These are phyloP conservation scores for Phaonia tiefii DNA, from an alignment of 2,888 invertebrate species.

Conservation along the genomic window DNA sequence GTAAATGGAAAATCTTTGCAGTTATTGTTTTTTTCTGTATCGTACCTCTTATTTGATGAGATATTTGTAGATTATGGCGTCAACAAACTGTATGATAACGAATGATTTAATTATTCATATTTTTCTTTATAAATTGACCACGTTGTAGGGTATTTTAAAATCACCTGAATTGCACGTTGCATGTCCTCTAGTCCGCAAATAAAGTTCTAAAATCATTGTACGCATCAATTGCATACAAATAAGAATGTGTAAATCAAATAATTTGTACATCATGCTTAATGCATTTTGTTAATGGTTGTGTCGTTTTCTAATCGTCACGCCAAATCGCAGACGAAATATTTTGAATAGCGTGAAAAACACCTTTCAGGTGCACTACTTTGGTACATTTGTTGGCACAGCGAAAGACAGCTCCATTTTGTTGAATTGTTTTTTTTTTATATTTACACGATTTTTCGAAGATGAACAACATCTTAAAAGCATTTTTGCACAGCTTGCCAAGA, in stretches of 20 bases:
- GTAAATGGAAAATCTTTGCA: no score
- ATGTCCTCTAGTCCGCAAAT: background rate
- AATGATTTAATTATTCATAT: no score
- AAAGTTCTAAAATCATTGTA: background rate
- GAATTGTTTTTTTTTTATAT: slow-evolving; percentile 17
- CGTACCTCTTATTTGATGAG: no score
- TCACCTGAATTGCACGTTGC: slow-evolving; percentile 1
- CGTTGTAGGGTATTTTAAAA: slow-evolving; percentile 6
- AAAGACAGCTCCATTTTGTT: background rate
- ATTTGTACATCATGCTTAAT: slow-evolving; percentile 35
- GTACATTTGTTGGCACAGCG: slow-evolving; percentile 50
- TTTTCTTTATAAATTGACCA: background rate
- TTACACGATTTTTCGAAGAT: slow-evolving; percentile 17
- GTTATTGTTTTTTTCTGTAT: no score
- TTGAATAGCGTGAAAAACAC: slow-evolving; percentile 73
- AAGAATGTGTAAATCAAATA: background rate
- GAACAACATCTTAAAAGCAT: slow-evolving; percentile 65
- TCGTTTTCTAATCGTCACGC: slow-evolving; percentile 33
- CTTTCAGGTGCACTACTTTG: slow-evolving; percentile 71
- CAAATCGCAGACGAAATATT: slow-evolving; percentile 47
- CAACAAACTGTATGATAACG: no score
- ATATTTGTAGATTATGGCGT: no score
- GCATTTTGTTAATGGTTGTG: slow-evolving; percentile 55
- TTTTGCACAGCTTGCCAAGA: slow-evolving; percentile 61
- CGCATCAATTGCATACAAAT: slow-evolving; percentile 14